Evolutionary conservation across 2,113 vertebrate species (phyloP).

Genomic region (Mionectes macconnelli): DNA sequence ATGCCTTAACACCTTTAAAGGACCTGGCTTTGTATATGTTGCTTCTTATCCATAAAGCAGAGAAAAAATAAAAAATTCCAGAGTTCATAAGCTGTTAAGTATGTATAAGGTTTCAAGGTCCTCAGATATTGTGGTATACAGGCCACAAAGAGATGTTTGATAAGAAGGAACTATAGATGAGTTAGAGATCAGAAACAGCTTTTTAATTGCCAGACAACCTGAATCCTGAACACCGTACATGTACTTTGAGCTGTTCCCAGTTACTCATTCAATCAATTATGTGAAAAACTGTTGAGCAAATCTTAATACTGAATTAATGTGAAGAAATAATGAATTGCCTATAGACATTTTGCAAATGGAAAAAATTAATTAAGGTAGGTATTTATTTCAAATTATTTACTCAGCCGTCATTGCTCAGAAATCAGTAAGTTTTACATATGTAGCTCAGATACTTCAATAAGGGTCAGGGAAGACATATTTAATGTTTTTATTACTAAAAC

Average conservation of each 20-base stretch:
- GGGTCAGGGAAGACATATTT: not conserved
- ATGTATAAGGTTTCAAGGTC: not conserved
- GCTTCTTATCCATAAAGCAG: not conserved
- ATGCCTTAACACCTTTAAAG: not conserved
- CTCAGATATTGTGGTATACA: not conserved
- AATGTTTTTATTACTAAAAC: not conserved
- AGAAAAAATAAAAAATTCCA: not conserved
- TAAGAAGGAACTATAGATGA: not conserved
- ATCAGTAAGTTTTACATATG: not conserved
- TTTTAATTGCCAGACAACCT: not conserved
- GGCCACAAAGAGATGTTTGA: not conserved
- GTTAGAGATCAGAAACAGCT: not conserved
- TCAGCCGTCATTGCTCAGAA: not conserved
- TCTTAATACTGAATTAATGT: not conserved
- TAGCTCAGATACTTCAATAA: not conserved
- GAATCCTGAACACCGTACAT: not conserved
- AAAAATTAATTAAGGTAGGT: not conserved
- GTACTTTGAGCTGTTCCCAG: not conserved
- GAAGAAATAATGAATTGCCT: not conserved
- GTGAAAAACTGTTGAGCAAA: not conserved
- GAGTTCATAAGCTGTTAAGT: not conserved
- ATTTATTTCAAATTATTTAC: not conserved
- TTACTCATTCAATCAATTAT: not conserved
- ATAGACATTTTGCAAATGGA: not conserved
- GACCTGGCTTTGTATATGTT: not conserved